These are phyloP conservation scores for Chaetophractus vellerosus DNA, from an alignment of 2,797 vertebrate genomes.

Conservation along the genomic window DNA sequence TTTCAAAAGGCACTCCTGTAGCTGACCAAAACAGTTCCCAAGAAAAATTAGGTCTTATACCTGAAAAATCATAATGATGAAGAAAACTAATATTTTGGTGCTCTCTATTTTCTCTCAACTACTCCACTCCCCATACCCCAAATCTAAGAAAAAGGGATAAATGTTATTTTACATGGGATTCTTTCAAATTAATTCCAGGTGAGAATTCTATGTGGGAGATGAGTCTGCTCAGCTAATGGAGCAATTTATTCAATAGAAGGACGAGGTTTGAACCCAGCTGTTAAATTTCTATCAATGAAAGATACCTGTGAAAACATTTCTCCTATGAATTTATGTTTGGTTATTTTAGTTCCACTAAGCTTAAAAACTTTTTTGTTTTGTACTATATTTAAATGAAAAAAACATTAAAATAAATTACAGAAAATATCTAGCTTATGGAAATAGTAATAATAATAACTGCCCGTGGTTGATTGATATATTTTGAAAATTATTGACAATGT, in stretches of 20 bases:
- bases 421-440: not conserved
- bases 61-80: not conserved
- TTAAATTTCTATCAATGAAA: not conserved
- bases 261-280: not conserved
- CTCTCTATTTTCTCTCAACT: not conserved
- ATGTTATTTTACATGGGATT: not conserved
- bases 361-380: not conserved
- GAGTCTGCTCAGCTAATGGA: not conserved
- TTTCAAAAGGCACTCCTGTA: too few relatives aligned
- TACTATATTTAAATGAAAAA: not conserved
- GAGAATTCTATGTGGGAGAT: not conserved
- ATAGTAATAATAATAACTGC: not conserved
- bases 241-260: not conserved
- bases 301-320: not conserved
- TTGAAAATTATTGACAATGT: not conserved
- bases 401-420: not conserved
- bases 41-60: slow-evolving; percentile 37
- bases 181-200: not conserved
- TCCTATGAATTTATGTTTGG: not conserved
- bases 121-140: not conserved
- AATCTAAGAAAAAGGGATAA: not conserved
- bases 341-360: not conserved
- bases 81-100: not conserved
- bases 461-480: not conserved
- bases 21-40: too few relatives aligned